Evolutionary conservation across 2,888 invertebrate species (phyloP), one percentile per base, ranked within the genome.

Genomic region (Lochmaea crataegi): DNA sequence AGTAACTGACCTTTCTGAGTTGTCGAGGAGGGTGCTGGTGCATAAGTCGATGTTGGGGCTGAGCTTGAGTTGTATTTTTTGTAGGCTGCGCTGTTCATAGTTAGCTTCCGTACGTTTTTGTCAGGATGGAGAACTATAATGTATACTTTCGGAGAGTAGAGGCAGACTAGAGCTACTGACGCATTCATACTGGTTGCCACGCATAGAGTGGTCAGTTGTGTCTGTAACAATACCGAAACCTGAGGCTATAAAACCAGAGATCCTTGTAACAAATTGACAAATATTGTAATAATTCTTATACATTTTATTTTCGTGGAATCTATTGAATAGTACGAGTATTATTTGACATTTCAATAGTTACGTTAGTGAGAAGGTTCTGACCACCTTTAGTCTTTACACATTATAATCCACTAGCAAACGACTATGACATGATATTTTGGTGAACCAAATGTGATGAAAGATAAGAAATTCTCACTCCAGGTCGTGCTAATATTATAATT

Each of bases 41-140:
- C 71, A 42, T 77, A 79, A 45, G 80, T 78, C 18, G 83, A 82
- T 66, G 83, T 81, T 60, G 82, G 80, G 70, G 80, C 83, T 68
- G 83, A 82, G 56, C 83, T 83, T 41, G 84, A 84, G 68, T 83
- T 82, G 76, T 84, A 83, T 77, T 83, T 84, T 75, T 83, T 84
- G 78, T 85, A 84, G 65, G 84, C 82, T 26, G 84, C 84, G 74
- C 83, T 84, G 73, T 84, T 85, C 85, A 87, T 86, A 51, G 87
- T 88, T 68, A 88, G 84, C 80, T 88, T 88, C n/a, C 92, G 87
- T 57, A 92, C 91, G 85, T 93, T 93, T 83, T 93, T 93, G 81
- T 93, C 92, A 57, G 93, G 93, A 83, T 93, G 92, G 82, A 92
- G 90, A 74, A 93, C 86, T 76, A 93, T 92, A 79, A 93, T 92